A percentile compares a stretch with the other conserved stretches of the same genome.
Evolutionary conservation across 2,113 vertebrate genomes (phyloP).

Genomic region (Entomyzon cyanotis): DNA sequence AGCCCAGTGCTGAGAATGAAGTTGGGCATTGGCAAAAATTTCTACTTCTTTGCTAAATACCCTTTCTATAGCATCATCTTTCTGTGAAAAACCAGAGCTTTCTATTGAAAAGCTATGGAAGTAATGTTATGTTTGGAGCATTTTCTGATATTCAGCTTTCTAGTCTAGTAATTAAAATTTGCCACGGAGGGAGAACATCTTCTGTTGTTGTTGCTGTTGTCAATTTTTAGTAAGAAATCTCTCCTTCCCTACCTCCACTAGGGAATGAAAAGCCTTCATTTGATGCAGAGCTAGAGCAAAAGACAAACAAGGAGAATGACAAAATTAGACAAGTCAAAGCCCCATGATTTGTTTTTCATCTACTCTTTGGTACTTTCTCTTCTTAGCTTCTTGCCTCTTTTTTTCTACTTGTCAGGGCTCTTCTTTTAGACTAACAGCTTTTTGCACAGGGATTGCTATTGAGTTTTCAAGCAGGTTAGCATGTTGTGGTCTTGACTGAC

Average conservation of each 20-base stretch:
- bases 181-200: neutral
- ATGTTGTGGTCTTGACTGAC: neutral
- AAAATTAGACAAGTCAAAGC: conserved; percentile 28
- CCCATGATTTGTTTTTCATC: neutral
- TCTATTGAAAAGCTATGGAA: neutral
- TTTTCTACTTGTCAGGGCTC: neutral
- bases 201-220: neutral
- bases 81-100: neutral
- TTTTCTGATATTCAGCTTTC: conserved; percentile 9
- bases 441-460: neutral
- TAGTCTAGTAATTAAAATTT: neutral
- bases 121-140: neutral
- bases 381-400: neutral
- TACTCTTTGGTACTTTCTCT: neutral
- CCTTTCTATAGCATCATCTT: neutral
- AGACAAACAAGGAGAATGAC: neutral
- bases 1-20: neutral
- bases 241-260: neutral
- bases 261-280: neutral
- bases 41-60: neutral
- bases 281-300: neutral
- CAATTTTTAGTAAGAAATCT: neutral
- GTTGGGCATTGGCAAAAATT: neutral
- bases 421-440: neutral
- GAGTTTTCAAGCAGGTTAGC: neutral